Evolutionary conservation across 2,113 vertebrate species (phyloP), one percentile per base, ranked within the genome.

Genomic region (Poeciliopsis occidentalis): DNA sequence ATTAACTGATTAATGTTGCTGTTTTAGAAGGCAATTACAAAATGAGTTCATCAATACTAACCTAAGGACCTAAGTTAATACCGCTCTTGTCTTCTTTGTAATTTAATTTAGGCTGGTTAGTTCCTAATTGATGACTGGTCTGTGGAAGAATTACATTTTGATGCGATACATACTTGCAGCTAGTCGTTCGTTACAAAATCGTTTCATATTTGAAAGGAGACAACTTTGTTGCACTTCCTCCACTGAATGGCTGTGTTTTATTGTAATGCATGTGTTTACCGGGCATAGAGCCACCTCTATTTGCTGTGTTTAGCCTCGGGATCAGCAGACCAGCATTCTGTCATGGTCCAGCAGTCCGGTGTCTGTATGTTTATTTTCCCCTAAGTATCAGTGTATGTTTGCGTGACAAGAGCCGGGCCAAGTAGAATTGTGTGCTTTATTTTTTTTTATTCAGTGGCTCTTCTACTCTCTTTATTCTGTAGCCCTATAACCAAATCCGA

Each of bases 291-390:
- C 73, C 75, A 83, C 84, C 79, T 85, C 75, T 73, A 74, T 88
- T 89, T 78, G 64, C 71, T 60, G 70, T 83, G 75, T 79, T 84
- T 54, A 81, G 76, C 76, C 73, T 75, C 60, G 47, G 71, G 76
- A 77, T 79, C 67, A 64, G 64, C 2, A 31, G 32, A 77, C 61
- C 75, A 76, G 62, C 67, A 71, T 84, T 69, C 85, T 60, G 85
- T 89, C 90, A 91, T 7, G 31, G 67, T 79, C 81, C 80, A 71
- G 1, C 65, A 79, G n/a, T 78, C 64, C 67, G 67, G 69, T 29
- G 29, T 76, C 85, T 79, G 12, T 76, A 81, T 77, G 79, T 86
- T 73, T 86, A 85, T 83, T 82, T 87, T 71, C 80, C 67, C 68
- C 61, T 65, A 67, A 64, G 67, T 61, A 75, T 69, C 31, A 37